A percentile compares a stretch with the other conserved stretches of the same genome.
Evolutionary conservation across 1,140 invertebrate genomes (phyloP).

Genomic region (Microplitis mediator): DNA sequence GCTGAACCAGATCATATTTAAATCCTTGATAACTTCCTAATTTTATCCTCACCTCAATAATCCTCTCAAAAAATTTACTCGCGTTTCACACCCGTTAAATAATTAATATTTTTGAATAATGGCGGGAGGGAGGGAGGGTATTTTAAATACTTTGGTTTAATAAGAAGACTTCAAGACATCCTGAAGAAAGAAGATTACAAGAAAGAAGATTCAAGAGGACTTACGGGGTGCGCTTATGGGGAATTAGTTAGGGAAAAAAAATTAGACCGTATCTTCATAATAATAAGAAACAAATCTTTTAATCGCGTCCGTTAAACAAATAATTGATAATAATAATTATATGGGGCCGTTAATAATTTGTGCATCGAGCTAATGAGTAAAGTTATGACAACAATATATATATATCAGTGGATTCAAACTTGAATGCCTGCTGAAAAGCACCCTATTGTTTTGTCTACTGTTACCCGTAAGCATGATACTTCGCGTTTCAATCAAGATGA

Average conservation of each 20-base stretch:
- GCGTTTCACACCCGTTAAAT: background rate
- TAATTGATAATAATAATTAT: background rate
- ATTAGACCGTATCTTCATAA: conserved; percentile 5
- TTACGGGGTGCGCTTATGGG: conserved; percentile 19
- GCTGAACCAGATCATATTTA: no score
- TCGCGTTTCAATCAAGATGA: conserved; percentile 13
- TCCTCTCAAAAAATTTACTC: background rate
- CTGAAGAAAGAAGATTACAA: conserved; percentile 60
- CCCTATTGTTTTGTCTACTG: background rate
- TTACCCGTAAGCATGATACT: conserved; percentile 6
- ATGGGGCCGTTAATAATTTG: background rate
- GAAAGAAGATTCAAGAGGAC: conserved; percentile 61
- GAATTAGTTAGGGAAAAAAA: conserved; percentile 20
- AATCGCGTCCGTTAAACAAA: conserved; percentile 16
- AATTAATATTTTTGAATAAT: background rate
- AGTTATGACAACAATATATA: background rate
- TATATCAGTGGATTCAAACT: background rate
- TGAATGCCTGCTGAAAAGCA: background rate
- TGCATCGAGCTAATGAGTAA: conserved; percentile 6
- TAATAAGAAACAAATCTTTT: conserved; percentile 3
- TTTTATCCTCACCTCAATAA: background rate
- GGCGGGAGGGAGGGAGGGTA: conserved; percentile 18
- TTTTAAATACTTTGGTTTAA: conserved; percentile 40
- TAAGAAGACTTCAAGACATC: conserved; percentile 56
- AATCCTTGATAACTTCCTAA: background rate